phyloP scores from a whole-genome alignment of 2,888 invertebrate genomes.

The Embidobia sp. region DNA sequence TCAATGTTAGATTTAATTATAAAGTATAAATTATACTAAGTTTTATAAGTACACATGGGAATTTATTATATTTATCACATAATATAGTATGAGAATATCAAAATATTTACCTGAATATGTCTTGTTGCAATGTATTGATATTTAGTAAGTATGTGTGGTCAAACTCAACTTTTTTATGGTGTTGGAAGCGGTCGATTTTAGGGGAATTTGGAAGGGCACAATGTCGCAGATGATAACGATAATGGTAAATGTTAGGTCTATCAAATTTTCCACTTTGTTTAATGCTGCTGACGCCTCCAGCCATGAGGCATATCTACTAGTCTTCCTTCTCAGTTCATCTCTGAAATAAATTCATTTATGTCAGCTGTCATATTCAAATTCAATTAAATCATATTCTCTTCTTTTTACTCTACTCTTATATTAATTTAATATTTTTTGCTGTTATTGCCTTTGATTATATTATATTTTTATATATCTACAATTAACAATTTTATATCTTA shows the following conservation, averaged over 20 bases:
- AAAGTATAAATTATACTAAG: no score
- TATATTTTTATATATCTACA: no score
- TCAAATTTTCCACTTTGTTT: constrained; percentile 77
- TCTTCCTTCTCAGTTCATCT: constrained; percentile 76
- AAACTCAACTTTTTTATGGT: constrained; percentile 69
- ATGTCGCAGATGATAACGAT: constrained; percentile 68
- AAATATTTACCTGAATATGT: constrained; percentile 73
- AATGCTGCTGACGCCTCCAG: constrained; percentile 76
- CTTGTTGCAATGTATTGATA: constrained; percentile 71
- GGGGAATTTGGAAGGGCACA: constrained; percentile 67
- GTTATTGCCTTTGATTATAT: no score
- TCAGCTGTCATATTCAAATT: constrained; percentile 13
- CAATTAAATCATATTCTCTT: constrained; percentile 3
- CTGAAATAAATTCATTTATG: constrained; percentile 60
- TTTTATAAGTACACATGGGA: no score
- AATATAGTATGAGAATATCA: no score
- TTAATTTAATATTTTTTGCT: no score
- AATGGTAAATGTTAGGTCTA: constrained; percentile 72
- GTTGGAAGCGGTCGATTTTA: constrained; percentile 72
- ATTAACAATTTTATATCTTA: no score
- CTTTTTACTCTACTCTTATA: no score
- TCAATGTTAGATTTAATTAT: no score
- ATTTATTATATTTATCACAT: constrained; percentile 3
- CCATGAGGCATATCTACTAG: constrained; percentile 80
- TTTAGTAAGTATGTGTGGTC: constrained; percentile 69